Evolutionary conservation across 2,113 vertebrate species (phyloP), one percentile per base, ranked within the genome.

Genomic region (Lophotis ruficrista): DNA sequence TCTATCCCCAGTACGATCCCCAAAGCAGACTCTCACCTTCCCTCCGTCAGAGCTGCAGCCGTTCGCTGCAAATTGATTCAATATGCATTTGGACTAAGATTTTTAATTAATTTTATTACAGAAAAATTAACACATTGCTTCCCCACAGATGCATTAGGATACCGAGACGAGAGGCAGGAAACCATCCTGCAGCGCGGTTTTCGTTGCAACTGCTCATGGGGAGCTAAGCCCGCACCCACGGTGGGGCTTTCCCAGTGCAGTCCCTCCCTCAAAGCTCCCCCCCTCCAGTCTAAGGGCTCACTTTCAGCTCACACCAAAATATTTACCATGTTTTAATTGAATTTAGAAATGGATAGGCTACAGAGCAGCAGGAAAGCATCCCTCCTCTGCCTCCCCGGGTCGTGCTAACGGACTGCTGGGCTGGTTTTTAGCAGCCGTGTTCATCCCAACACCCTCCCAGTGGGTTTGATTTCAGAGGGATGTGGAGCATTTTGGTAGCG

Each of bases 71-170:
- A 79, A 92, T 95, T 95, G 95, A 95, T 80, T 90, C 76, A 83
- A 64, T 60, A 65, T 2, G 28, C 41, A 90, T 71, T 91, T 65
- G 37, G 81, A 82, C 38, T 70, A 89, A 58, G 91, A 87, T 89
- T 94, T 97, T 95, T 87, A 97, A 97, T 94, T 97, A 93, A 93
- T 89, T 96, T 95, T 96, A 95, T 96, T 94, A 87, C 35, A 93
- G 72, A 93, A 97, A 82, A 97, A 94, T 88, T 76, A 96, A 96
- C 66, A 88, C 58, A 50, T 69, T 84, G 50, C 65, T 82, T 93
- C 61, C 54, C 91, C 93, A 89, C 89, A 94, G 85, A 72, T 88
- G 93, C 85, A 83, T 89, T 60, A 93, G 38, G 88, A 48, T 50
- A 83, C 90, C 12, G 8, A 90, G 81, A 81, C 0, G 5, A 78